Percentiles rank a stretch among this genome's conserved stretches.
Conservation (phyloP, 2,888 invertebrate species). For the Drosophila testacea region DNA sequence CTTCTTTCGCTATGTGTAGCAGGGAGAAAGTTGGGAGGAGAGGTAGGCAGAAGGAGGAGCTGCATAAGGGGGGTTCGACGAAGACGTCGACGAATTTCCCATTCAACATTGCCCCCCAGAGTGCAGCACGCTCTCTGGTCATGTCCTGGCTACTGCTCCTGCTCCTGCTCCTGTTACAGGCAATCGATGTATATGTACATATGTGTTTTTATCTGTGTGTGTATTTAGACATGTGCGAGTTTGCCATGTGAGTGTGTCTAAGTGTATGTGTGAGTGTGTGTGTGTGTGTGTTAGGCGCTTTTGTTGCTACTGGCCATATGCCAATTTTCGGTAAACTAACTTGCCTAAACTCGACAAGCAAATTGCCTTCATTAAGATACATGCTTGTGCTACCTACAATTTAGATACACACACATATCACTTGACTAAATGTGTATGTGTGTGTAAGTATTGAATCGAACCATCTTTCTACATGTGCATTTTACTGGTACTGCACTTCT, state of each 20-base stretch:
- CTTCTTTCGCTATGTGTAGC: conserved; percentile 52
- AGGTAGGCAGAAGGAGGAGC: neutral
- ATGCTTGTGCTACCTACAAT: conserved; percentile 79
- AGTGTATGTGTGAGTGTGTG: conserved; percentile 24
- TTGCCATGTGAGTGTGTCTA: neutral
- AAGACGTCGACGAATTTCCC: conserved; percentile 64
- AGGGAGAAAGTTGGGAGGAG: neutral
- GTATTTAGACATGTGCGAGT: conserved; percentile 3
- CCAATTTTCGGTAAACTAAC: conserved; percentile 83
- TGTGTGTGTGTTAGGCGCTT: conserved; percentile 49
- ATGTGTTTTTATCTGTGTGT: conserved; percentile 2
- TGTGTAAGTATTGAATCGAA: conserved; percentile 48
- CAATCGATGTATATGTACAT: conserved; percentile 57
- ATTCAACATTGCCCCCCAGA: conserved; percentile 67
- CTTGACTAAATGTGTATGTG: conserved; percentile 15
- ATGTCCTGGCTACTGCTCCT: conserved; percentile 51
- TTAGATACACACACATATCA: conserved; percentile 55
- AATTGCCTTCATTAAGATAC: conserved; percentile 81
- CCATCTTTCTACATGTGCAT: conserved; percentile 58
- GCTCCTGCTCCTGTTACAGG: conserved; percentile 30
- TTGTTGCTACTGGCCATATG: conserved; percentile 82
- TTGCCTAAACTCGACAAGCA: conserved; percentile 82
- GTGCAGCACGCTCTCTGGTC: conserved; percentile 62
- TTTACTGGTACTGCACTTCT: conserved; percentile 54
- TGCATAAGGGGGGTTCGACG: conserved; percentile 43